Conservation (phyloP, 2,113 vertebrate genomes). For the Clarias macrocephalus region DNA sequence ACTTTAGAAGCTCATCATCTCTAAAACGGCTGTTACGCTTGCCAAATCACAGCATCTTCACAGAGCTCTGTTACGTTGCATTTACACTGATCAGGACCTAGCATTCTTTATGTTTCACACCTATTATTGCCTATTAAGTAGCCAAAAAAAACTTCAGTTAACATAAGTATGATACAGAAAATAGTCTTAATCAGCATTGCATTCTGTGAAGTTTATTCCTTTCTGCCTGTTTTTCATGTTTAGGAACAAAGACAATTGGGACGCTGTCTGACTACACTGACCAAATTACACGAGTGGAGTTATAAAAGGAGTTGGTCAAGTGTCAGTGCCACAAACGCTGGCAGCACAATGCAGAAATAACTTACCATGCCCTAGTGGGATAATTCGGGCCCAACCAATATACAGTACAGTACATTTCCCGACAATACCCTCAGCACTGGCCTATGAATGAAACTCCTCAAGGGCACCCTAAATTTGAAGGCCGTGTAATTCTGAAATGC, state of each 20-base stretch:
- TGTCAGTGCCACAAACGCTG: background rate
- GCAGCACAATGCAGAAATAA: constrained; percentile 4
- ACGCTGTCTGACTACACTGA: background rate
- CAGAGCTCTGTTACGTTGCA: constrained; percentile 67
- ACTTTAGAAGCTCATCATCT: constrained; percentile 38
- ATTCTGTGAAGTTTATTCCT: background rate
- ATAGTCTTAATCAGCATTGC: constrained; percentile 1
- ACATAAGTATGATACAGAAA: constrained; percentile 11
- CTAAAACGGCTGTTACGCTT: constrained; percentile 44
- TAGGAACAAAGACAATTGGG: background rate
- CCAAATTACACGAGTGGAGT: background rate
- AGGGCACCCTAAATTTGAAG: constrained; percentile 26
- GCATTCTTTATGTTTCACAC: constrained; percentile 63
- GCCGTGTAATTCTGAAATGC: constrained; percentile 12
- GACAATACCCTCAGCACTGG: background rate
- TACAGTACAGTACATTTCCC: background rate
- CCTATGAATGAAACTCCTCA: constrained; percentile 19
- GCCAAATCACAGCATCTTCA: constrained; percentile 59
- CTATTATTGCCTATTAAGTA: constrained; percentile 47
- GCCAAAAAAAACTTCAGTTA: constrained; percentile 29
- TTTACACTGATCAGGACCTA: constrained; percentile 62
- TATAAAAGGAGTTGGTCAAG: background rate
- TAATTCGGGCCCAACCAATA: background rate
- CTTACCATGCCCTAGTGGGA: background rate
- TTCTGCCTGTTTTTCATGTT: background rate